Base-by-base conservation (phyloP, 2,113 vertebrate genomes). In the Turnix velox region DNA sequence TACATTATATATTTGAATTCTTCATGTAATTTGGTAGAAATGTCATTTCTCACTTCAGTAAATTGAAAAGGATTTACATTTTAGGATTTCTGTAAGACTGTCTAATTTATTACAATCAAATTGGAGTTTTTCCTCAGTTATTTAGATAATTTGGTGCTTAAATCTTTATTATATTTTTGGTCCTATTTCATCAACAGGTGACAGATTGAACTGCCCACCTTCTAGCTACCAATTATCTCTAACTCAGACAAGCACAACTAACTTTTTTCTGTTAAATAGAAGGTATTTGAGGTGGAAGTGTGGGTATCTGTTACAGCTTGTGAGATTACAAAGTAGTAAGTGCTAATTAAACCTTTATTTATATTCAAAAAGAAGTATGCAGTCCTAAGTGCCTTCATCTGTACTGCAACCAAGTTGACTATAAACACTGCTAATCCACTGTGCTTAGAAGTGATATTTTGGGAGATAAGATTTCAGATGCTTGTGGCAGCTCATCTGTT, bases 321-420 rank as follows among this genome's bases (percentile, higher is more conserved):
- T 90, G 74, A 85, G 73, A 87, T 77, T 67, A 84, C 51, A 74
- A 85, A 92, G 80, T 12, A 71, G 59, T 42, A 83, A 93, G 55
- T 91, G 76, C 37, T 82, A 94, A 92, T 95, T 94, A 93, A 86
- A 89, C 31, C 25, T 73, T 93, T 96, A 79, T 90, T 92, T 93
- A 78, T 75, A 39, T 87, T 69, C 72, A 42, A 39, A 92, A 94
- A 87, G 76, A 94, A 92, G 66, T 91, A 87, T 45, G 49, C 46
- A 57, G 37, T 55, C 45, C 35, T 88, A 76, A 89, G 52, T 93
- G 62, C 87, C 78, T 93, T 94, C 54, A 84, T 91, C 84, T 88
- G 61, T 76, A 69, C 31, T 46, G 15, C 62, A 78, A 79, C 62
- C 61, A 78, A 84, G 93, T 87, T 95, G 87, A 67, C 57, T 87